These are phyloP conservation scores for Eretmocerus hayati DNA, from an alignment of 2,888 invertebrate species.

Conservation along the genomic window DNA sequence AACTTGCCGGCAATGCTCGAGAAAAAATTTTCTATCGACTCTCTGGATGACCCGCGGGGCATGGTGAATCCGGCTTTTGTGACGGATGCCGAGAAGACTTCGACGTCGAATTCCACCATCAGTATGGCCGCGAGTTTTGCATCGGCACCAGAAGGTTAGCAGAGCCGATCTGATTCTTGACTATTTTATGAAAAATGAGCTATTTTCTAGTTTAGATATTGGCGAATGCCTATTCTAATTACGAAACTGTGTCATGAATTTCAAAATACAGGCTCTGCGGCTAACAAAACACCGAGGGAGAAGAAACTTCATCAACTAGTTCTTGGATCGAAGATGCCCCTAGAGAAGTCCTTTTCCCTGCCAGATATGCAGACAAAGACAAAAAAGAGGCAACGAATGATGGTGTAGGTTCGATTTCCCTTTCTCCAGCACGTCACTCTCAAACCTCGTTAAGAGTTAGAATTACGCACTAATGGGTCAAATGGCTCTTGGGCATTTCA, in stretches of 20 bases:
- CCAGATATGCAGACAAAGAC: conserved; percentile 73
- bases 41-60: conserved; percentile 36
- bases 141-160: conserved; percentile 23
- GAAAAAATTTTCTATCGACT: conserved; percentile 32
- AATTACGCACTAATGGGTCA: not conserved
- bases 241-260: no score
- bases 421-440: no score
- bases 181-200: no score
- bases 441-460: not conserved
- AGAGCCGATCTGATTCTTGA: no score
- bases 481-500: conserved; percentile 35
- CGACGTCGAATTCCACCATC: conserved; percentile 27
- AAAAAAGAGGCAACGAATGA: conserved; percentile 63
- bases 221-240: not conserved
- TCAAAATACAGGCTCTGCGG: not conserved
- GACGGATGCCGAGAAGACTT: conserved; percentile 27
- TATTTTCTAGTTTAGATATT: not conserved
- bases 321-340: conserved; percentile 54
- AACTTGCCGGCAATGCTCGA: conserved; percentile 20
- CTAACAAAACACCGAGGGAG: conserved; percentile 33
- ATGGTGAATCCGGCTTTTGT: conserved; percentile 36
- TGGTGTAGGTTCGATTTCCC: conserved; percentile 71
- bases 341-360: conserved; percentile 77
- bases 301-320: conserved; percentile 51
- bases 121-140: conserved; percentile 24